These are phyloP conservation scores for Nesidiocoris tenuis DNA, from an alignment of 2,888 invertebrate genomes.

Conservation along the genomic window DNA sequence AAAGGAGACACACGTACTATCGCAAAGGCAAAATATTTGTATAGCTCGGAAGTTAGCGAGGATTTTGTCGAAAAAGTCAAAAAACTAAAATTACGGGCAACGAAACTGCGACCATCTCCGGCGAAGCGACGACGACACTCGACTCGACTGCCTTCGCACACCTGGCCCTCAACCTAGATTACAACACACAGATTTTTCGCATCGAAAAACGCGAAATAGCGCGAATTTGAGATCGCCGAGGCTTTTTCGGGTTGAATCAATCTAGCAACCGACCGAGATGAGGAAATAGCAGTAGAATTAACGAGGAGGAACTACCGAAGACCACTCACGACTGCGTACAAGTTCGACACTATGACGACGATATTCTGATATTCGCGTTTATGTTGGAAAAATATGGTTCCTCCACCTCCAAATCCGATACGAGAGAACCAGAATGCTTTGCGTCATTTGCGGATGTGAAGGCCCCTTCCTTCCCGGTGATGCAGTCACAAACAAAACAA, in stretches of 20 bases:
- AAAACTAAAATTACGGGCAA: not conserved
- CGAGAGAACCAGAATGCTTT: constrained; percentile 50
- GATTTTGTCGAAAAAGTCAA: too few species aligned
- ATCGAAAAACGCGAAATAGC: not conserved
- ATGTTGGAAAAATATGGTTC: constrained; percentile 51
- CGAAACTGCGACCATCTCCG: not conserved
- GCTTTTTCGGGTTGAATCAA: not conserved
- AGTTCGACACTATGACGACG: constrained; percentile 18
- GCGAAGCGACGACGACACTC: not conserved
- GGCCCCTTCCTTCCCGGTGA: constrained; percentile 46
- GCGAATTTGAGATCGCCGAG: not conserved
- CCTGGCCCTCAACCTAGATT: not conserved
- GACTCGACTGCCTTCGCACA: not conserved
- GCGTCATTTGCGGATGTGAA: constrained; percentile 51
- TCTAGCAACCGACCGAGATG: too few species aligned
- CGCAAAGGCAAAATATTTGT: not conserved
- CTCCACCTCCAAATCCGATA: constrained; percentile 24
- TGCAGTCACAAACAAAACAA: constrained; percentile 51
- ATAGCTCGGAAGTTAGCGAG: too few species aligned
- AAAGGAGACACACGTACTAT: not conserved
- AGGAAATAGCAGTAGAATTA: not conserved
- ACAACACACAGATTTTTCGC: not conserved
- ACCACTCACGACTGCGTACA: too few species aligned
- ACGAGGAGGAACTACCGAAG: too few species aligned
- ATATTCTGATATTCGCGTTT: constrained; percentile 49